Evolutionary conservation across 1,140 invertebrate species (phyloP).

Genomic region (Galleria mellonella): DNA sequence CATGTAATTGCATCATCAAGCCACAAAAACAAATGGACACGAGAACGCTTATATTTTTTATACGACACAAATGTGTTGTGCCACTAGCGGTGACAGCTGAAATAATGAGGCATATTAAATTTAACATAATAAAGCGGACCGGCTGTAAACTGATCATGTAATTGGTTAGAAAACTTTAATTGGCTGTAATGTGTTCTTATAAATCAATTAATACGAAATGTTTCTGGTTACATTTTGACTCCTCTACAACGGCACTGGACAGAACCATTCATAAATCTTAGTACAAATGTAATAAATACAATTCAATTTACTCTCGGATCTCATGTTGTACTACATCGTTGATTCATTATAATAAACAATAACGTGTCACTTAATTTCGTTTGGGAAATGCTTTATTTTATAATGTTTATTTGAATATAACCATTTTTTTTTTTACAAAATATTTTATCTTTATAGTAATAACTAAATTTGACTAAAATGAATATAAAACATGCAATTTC

Average conservation of each 20-base stretch:
- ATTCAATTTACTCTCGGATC: background rate
- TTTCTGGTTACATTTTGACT: slow-evolving; percentile 2
- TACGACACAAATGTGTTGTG: slow-evolving; percentile 3
- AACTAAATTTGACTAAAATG: too few relatives aligned
- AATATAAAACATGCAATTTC: too few relatives aligned
- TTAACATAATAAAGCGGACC: slow-evolving; percentile 20
- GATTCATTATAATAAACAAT: too few relatives aligned
- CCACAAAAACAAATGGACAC: background rate
- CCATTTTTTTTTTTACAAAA: too few relatives aligned
- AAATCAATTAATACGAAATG: slow-evolving; percentile 32
- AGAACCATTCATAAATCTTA: slow-evolving; percentile 23
- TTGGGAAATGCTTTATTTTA: too few relatives aligned
- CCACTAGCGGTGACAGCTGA: slow-evolving; percentile 14
- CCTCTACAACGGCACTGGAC: slow-evolving; percentile 17
- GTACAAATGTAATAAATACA: slow-evolving; percentile 19
- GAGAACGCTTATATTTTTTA: background rate
- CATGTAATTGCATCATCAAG: background rate
- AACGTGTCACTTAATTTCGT: too few relatives aligned
- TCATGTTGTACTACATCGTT: background rate
- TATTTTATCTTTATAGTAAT: too few relatives aligned
- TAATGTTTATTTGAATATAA: too few relatives aligned
- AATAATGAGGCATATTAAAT: slow-evolving; percentile 15
- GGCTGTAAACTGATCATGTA: slow-evolving; percentile 23
- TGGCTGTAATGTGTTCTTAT: slow-evolving; percentile 31
- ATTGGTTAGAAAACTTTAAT: slow-evolving; percentile 34